phyloP scores from a whole-genome alignment of 2,113 vertebrate species.

The Charadrius vociferus region DNA sequence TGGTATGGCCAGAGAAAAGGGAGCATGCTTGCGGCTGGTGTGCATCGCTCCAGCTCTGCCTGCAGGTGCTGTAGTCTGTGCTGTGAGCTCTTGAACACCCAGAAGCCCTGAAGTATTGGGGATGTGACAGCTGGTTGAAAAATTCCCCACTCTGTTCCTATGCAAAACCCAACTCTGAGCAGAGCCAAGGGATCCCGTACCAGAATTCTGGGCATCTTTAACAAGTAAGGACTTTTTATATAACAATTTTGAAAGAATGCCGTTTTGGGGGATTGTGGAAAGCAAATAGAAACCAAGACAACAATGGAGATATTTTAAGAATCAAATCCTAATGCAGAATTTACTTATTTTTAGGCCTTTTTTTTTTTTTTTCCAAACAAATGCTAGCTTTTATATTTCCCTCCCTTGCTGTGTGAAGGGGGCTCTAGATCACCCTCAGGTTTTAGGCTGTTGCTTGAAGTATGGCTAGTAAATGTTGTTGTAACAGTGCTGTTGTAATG shows the following conservation, averaged over 20 bases:
- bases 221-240: background rate
- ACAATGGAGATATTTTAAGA: slow-evolving; percentile 30
- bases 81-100: background rate
- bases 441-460: background rate
- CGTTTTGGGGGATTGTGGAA: background rate
- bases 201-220: background rate
- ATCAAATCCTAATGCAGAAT: background rate
- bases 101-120: background rate
- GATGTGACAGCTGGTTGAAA: background rate
- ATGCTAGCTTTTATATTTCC: background rate
- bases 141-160: background rate
- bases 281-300: slow-evolving; percentile 4
- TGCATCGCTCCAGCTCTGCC: background rate
- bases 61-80: background rate
- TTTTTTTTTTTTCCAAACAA: background rate
- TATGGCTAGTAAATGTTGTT: background rate
- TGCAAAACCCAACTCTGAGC: background rate
- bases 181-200: background rate
- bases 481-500: background rate
- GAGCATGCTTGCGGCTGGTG: fast-evolving
- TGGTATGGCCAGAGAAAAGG: background rate
- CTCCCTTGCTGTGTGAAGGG: background rate
- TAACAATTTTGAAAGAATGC: background rate
- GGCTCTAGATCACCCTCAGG: background rate
- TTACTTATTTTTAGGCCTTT: background rate